phyloP scores from a whole-genome alignment of 2,113 vertebrate genomes.

The Pelusios castaneus region DNA sequence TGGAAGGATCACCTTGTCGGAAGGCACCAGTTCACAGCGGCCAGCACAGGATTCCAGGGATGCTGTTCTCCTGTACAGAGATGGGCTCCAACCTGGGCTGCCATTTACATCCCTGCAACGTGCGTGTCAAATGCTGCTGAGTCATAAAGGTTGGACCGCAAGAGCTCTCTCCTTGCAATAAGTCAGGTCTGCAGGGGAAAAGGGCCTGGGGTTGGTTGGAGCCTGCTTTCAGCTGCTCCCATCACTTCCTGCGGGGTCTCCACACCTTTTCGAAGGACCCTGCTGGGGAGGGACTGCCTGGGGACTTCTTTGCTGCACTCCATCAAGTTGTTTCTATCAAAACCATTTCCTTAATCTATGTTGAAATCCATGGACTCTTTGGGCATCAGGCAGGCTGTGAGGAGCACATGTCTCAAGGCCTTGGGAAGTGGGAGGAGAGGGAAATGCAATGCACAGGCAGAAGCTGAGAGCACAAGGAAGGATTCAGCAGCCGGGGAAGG shows the following conservation, averaged over 20 bases:
- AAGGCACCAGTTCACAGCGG: not conserved
- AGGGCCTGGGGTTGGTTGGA: not conserved
- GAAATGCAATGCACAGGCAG: not conserved
- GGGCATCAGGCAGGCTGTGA: not conserved
- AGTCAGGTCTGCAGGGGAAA: not conserved
- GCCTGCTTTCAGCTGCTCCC: not conserved
- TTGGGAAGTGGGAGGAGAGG: not conserved
- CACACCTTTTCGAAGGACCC: not conserved
- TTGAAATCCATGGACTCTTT: not conserved
- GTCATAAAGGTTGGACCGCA: not conserved
- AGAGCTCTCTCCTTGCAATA: not conserved
- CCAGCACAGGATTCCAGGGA: not conserved
- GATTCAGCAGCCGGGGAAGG: too few species aligned
- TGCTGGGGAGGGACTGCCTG: not conserved
- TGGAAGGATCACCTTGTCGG: not conserved
- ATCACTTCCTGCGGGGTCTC: not conserved
- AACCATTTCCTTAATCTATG: not conserved
- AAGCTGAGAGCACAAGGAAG: too few species aligned
- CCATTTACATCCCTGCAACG: too few species aligned
- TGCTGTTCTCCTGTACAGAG: not conserved
- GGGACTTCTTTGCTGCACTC: not conserved
- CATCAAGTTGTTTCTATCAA: fast-evolving
- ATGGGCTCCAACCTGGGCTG: too few species aligned
- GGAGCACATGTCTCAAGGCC: not conserved
- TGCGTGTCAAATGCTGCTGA: not conserved